Evolutionary conservation across 2,113 vertebrate genomes (phyloP), one percentile per base, ranked within the genome.

Genomic region (Pachypanchax playfairii): DNA sequence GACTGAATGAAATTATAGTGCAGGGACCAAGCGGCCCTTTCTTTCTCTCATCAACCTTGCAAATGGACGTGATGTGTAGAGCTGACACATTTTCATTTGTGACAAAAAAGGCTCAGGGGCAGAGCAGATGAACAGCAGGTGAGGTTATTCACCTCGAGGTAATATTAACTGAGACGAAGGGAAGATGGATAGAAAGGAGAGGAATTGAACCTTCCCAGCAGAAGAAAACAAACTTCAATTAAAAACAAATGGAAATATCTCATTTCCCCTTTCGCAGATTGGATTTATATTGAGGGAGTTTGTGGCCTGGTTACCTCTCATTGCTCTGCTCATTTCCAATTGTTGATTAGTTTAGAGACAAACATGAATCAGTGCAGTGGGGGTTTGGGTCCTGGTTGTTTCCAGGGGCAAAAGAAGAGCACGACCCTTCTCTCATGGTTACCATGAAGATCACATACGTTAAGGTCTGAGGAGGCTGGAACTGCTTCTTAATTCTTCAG

Each of bases 191-290:
- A 36, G 50, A 31, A 26, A 41, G 17, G 28, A 41, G 57, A 51
- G 46, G 36, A 52, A 59, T 70, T 65, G 58, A 65, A 14, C 48
- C 48, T 61, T n/a, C 65, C 36, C 58, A 4, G 39, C 36, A 66
- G 69, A 6, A 2, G 33, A 60, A 77, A 86, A 81, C 80, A 76
- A 75, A 86, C 60, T 74, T 81, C 81, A 89, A 90, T 88, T 88
- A 87, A 80, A 84, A 85, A 83, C 52, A 85, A 89, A 92, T 80
- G 72, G 79, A 85, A 88, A 88, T 83, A 77, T 88, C 85, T 87
- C 20, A 89, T 91, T 89, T 91, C 79, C 78, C 67, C 58, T 70
- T 61, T 64, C 70, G 48, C 73, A 87, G 80, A 88, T 84, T 90
- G 76, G 82, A 85, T 87, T 88, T 81, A 75, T 83, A 75, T 85